A percentile compares a stretch with the other conserved stretches of the same genome.
phyloP scores from a whole-genome alignment of 2,797 vertebrate genomes.

The Naso thynnoides region DNA sequence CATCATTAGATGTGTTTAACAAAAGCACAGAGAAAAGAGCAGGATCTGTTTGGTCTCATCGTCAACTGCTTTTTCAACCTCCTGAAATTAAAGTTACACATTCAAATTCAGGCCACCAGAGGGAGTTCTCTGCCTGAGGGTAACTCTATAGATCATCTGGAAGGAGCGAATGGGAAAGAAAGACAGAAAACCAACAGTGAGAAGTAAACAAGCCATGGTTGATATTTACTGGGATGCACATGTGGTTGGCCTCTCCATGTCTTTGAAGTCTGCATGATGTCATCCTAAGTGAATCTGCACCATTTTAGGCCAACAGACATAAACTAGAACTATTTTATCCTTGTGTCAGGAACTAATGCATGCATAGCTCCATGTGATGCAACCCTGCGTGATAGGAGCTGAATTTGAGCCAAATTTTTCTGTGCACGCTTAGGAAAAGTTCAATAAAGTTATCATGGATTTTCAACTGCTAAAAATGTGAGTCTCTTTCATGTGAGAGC shows the following conservation, averaged over 20 bases:
- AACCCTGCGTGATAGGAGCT: constrained; percentile 7
- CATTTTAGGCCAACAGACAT: constrained; percentile 8
- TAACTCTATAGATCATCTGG: constrained; percentile 2
- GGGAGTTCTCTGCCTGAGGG: constrained; percentile 77
- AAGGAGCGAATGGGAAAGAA: constrained; percentile 4
- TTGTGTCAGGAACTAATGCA: neutral
- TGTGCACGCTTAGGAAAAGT: constrained; percentile 39
- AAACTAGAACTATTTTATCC: neutral
- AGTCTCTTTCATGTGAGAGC: constrained; percentile 62
- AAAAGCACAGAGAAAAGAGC: neutral
- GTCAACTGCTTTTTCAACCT: neutral
- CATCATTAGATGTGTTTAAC: constrained; percentile 12
- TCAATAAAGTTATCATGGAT: constrained; percentile 56
- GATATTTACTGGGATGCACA: constrained; percentile 36
- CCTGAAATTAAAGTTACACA: neutral
- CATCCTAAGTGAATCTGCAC: constrained; percentile 22
- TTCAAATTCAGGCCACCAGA: constrained; percentile 80
- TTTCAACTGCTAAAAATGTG: constrained; percentile 50
- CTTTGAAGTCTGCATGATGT: constrained; percentile 44
- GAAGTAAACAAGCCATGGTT: constrained; percentile 58
- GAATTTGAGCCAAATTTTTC: constrained; percentile 24
- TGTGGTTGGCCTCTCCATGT: constrained; percentile 27
- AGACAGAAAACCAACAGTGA: constrained; percentile 12
- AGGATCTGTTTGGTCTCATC: neutral
- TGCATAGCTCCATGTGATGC: constrained; percentile 29